Evolutionary conservation across 2,888 invertebrate genomes (phyloP).

Genomic region (Oligia strigilis): DNA sequence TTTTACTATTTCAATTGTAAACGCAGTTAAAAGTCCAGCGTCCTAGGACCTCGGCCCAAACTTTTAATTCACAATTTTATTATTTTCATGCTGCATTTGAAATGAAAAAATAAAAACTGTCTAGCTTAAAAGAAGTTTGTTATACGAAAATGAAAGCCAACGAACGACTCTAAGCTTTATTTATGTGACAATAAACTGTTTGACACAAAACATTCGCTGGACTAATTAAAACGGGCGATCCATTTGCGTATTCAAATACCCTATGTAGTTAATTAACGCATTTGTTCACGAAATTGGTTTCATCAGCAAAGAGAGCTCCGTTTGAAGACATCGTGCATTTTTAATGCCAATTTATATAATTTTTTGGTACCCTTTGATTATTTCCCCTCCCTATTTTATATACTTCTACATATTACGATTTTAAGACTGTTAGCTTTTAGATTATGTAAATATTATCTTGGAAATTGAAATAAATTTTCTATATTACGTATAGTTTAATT

Average conservation of each 20-base stretch:
- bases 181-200: constrained; percentile 60
- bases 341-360: constrained; percentile 35
- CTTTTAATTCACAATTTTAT: constrained; percentile 27
- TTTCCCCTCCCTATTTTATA: neutral
- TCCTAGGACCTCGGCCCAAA: neutral
- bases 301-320: constrained; percentile 46
- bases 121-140: constrained; percentile 44
- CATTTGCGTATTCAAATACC: constrained; percentile 66
- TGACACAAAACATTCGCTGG: constrained; percentile 62
- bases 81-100: constrained; percentile 37
- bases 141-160: constrained; percentile 50
- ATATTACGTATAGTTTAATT: constrained; percentile 28
- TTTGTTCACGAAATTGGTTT: constrained; percentile 66
- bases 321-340: constrained; percentile 49
- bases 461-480: constrained; percentile 12
- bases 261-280: constrained; percentile 64
- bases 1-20: neutral
- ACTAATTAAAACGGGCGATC: constrained; percentile 65
- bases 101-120: constrained; percentile 39
- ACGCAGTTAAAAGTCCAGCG: neutral
- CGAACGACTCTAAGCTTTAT: constrained; percentile 58
- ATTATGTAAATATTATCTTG: neutral
- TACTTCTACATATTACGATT: neutral
- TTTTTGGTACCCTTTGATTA: neutral
- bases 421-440: neutral